These are phyloP conservation scores for Isurus oxyrinchus DNA, from an alignment of 2,113 vertebrate genomes.

Conservation along the genomic window DNA sequence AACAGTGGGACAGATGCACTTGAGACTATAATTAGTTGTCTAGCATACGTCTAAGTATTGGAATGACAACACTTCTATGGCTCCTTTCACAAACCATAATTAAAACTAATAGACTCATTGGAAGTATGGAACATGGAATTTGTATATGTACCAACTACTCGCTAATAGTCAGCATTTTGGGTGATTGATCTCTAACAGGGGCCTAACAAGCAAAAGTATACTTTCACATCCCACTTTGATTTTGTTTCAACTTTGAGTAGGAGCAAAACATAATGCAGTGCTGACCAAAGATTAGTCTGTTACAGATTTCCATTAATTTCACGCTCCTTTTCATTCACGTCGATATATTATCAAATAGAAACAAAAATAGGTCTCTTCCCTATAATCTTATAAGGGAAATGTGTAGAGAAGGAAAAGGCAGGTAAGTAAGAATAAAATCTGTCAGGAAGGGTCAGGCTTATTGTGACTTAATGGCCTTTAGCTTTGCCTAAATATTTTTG, in stretches of 20 bases:
- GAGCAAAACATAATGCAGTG: neutral
- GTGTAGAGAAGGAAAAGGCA: neutral
- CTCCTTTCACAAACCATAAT: neutral
- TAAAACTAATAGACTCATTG: neutral
- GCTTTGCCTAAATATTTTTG: neutral
- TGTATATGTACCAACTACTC: neutral
- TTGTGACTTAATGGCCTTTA: neutral
- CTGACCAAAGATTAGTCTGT: neutral
- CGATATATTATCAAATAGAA: neutral
- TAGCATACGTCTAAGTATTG: conserved; percentile 9
- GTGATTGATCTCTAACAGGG: neutral
- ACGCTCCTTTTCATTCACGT: neutral
- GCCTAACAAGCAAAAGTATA: neutral
- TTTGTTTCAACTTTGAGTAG: neutral
- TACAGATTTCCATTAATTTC: neutral
- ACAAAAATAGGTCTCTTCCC: neutral
- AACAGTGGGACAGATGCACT: conserved; percentile 7
- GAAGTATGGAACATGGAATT: conserved; percentile 16
- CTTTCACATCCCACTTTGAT: neutral
- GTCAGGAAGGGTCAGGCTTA: neutral
- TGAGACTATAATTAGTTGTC: conserved; percentile 22
- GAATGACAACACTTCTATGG: neutral
- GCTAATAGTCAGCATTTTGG: neutral
- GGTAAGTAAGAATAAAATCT: neutral
- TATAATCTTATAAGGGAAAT: neutral